Evolutionary conservation across 2,888 invertebrate species (phyloP).

Genomic region (Lysandra coridon): DNA sequence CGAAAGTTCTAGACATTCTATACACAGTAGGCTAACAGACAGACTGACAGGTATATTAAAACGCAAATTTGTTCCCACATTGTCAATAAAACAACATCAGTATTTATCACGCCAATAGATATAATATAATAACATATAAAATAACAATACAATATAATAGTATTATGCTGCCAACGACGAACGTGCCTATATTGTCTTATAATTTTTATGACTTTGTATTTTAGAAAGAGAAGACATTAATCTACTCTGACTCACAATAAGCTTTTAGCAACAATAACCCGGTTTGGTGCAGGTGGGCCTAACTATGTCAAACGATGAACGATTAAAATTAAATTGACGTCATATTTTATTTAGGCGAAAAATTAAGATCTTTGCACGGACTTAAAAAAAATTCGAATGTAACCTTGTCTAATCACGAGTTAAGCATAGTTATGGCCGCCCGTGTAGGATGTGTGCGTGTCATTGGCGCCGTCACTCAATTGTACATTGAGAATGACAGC

Average conservation of each 20-base stretch:
- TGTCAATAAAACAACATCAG: background rate
- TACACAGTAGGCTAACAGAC: constrained; percentile 48
- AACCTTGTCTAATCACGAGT: too few relatives aligned
- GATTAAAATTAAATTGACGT: too few relatives aligned
- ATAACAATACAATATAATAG: background rate
- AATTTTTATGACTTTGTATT: too few relatives aligned
- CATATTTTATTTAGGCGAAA: too few relatives aligned
- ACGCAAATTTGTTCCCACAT: constrained; percentile 21
- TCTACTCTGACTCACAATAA: background rate
- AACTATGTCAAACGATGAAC: too few relatives aligned
- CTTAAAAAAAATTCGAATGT: too few relatives aligned
- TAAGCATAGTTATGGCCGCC: too few relatives aligned
- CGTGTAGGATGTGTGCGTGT: too few relatives aligned
- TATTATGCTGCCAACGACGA: background rate
- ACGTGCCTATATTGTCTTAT: background rate
- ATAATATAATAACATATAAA: background rate
- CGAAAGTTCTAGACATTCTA: constrained; percentile 64
- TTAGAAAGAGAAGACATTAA: background rate
- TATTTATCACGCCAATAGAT: background rate
- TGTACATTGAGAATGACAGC: too few relatives aligned
- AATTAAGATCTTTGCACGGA: too few relatives aligned
- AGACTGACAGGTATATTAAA: constrained; percentile 41
- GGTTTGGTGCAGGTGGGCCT: background rate
- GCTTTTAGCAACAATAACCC: background rate
- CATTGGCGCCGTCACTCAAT: too few relatives aligned